Evolutionary conservation across 1,140 invertebrate species (phyloP), one percentile per base, ranked within the genome.

Genomic region (Lepidurus couesii): DNA sequence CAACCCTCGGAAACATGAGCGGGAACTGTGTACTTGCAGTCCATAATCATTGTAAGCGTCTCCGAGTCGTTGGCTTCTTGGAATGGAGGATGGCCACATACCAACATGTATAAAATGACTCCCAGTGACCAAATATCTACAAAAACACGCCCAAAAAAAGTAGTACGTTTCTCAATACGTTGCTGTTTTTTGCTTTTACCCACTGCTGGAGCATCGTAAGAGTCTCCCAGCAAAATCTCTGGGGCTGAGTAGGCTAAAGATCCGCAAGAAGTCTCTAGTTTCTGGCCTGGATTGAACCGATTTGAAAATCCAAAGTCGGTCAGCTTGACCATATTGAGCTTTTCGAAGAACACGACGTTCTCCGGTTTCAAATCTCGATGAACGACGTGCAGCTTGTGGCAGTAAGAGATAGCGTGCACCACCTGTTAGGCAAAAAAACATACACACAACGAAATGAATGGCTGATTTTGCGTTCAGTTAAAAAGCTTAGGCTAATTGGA

Each of bases 21-120:
- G 77, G 97, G 96, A 82, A 98, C 92, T 75, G 92, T 92, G 84
- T 98, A 99, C 89, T 98, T 98, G 88, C 97, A 98, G 85, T 99
- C 98, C 94, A 99, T 97, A 80, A 99, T 99, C 95, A 98, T 98
- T 1, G 96, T 99, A 16, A 99, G 86, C 0, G 98, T 99, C 89
- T 99, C 98, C 83, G 95, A 98, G 85, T 99, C 98, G 86, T 98
- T 99, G 34, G 96, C 96, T 88, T 99, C 97, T 87, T 99, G 96
- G 85, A 99, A 99, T 16, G 98, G 98, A 16, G 97, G 92, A 83
- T 94, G 91, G 16, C 98, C 98, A 87, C 94, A 97, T 1, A 99
- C 97, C 82, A 99, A 87, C 97, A 99, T 99, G 86, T 96, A 99
- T 42, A 99, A 87, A 83, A 99, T 98, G 4, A 99, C 98, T 73